A percentile compares a stretch with the other conserved stretches of the same genome.
phyloP scores from a whole-genome alignment of 2,797 vertebrate species.

The Pteronotus mesoamericanus region DNA sequence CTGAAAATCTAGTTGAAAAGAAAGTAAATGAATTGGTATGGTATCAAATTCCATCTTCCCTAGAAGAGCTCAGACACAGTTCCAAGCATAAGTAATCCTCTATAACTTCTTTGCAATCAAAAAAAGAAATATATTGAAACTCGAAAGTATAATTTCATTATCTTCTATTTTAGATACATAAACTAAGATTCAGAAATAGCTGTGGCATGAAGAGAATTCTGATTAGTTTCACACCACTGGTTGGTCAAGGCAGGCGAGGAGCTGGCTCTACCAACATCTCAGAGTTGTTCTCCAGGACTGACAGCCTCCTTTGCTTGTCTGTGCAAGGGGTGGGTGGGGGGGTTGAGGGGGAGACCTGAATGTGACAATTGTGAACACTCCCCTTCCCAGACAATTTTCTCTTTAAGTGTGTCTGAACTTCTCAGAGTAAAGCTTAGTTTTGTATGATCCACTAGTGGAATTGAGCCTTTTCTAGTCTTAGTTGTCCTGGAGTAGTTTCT shows the following conservation, averaged over 20 bases:
- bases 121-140: slow-evolving; percentile 73
- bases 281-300: not conserved
- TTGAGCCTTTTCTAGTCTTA: not conserved
- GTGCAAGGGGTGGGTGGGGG: too few relatives aligned
- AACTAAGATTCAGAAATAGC: slow-evolving; percentile 64
- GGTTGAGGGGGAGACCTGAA: not conserved
- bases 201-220: slow-evolving; percentile 34
- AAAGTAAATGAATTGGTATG: slow-evolving; percentile 72
- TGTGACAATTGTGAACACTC: not conserved
- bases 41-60: slow-evolving; percentile 68
- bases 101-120: slow-evolving; percentile 65
- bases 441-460: not conserved
- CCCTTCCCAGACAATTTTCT: not conserved
- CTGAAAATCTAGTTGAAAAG: slow-evolving; percentile 73
- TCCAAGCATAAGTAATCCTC: slow-evolving; percentile 58
- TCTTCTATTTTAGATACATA: slow-evolving; percentile 58
- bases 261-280: not conserved
- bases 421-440: not conserved
- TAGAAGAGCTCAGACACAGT: slow-evolving; percentile 54
- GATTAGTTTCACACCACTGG: not conserved
- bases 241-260: slow-evolving; percentile 7
- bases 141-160: slow-evolving; percentile 73
- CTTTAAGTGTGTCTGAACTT: not conserved
- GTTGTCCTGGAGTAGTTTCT: not conserved
- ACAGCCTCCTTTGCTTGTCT: not conserved